phyloP scores from a whole-genome alignment of 92 coral and sea anemone species.

The Zoanthus sociatus region DNA sequence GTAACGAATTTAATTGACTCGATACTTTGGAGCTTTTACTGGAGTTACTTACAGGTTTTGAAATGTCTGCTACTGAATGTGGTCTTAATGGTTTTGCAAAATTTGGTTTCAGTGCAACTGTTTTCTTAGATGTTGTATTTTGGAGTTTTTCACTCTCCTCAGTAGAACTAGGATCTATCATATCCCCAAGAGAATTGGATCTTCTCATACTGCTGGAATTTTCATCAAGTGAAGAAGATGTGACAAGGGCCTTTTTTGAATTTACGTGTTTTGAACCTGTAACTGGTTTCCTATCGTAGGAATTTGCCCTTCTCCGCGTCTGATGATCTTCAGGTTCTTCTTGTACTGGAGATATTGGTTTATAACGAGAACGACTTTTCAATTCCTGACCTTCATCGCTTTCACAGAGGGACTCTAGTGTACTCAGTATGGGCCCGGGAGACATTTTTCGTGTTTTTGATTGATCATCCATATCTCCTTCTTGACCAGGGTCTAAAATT shows the following conservation, averaged over 20 bases:
- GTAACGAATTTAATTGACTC: neutral
- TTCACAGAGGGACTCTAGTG: constrained; percentile 13
- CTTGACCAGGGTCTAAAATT: neutral
- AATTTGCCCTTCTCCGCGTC: neutral
- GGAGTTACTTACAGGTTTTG: neutral
- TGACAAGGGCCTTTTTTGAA: constrained; percentile 25
- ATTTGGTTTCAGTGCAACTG: constrained; percentile 37
- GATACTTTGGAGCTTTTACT: neutral
- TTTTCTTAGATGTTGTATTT: neutral
- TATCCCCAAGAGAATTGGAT: constrained; percentile 22
- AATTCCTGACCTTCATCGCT: neutral
- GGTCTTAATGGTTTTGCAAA: constrained; percentile 26
- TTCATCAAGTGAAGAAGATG: constrained; percentile 16
- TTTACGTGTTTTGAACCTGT: neutral
- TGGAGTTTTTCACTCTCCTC: neutral
- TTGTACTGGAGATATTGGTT: constrained; percentile 1
- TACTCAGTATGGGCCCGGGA: neutral
- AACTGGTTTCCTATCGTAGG: constrained; percentile 2
- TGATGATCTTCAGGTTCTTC: neutral
- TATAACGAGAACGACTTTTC: neutral
- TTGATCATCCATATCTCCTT: neutral
- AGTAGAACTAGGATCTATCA: constrained; percentile 12
- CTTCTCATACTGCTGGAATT: neutral
- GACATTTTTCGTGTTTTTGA: constrained; percentile 2
- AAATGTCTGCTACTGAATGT: constrained; percentile 23